phyloP scores from a whole-genome alignment of 2,888 invertebrate species.

The Tuberolachnus salignus region DNA sequence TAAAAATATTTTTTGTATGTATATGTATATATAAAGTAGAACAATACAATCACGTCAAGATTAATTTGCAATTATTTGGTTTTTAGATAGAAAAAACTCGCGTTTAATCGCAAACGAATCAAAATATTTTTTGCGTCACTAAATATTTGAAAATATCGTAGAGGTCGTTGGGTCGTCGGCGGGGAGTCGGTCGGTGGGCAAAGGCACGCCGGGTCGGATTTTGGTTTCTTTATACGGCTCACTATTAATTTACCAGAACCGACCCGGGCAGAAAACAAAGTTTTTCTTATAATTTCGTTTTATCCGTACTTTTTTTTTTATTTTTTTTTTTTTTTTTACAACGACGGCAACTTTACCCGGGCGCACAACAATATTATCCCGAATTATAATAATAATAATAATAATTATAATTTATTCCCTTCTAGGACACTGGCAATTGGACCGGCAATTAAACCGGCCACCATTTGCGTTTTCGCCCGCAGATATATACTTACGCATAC shows the following conservation, averaged over 20 bases:
- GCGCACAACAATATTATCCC: conserved; percentile 3
- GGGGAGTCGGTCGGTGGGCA: background rate
- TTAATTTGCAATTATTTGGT: background rate
- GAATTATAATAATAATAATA: conserved; percentile 24
- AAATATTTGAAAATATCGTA: conserved; percentile 28
- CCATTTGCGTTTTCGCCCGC: conserved; percentile 9
- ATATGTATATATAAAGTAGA: too few species aligned
- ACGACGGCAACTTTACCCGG: conserved; percentile 5
- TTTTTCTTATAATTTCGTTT: background rate
- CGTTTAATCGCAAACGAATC: conserved; percentile 23
- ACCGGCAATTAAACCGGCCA: conserved; percentile 35
- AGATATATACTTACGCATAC: background rate
- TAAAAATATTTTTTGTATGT: too few species aligned
- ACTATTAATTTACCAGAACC: conserved; percentile 23
- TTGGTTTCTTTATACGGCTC: conserved; percentile 3
- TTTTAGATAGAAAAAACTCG: background rate
- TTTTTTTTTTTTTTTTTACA: background rate
- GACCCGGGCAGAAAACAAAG: conserved; percentile 8
- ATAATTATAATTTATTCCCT: conserved; percentile 40
- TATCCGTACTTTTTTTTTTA: background rate
- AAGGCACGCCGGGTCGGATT: background rate
- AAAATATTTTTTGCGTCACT: conserved; percentile 4
- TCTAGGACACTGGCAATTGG: conserved; percentile 21
- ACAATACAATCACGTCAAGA: background rate
- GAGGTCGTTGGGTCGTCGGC: background rate